These are phyloP conservation scores for Eilema depressum DNA, from an alignment of 2,888 invertebrate genomes.

Conservation along the genomic window DNA sequence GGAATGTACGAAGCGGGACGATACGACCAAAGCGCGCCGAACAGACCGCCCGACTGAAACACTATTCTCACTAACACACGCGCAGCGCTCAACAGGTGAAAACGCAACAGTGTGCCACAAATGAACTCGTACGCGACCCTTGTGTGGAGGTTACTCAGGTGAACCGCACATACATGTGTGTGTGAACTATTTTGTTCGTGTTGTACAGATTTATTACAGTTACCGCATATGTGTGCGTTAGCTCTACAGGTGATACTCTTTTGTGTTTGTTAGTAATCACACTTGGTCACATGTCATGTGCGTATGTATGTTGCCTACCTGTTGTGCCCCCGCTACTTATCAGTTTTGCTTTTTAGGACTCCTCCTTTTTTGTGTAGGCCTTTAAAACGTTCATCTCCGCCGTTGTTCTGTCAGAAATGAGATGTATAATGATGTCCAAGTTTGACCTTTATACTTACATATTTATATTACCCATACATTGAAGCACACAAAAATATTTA, in stretches of 20 bases:
- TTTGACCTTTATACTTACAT: background rate
- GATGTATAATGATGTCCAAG: background rate
- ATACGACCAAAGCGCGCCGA: conserved; percentile 82
- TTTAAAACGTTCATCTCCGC: conserved; percentile 62
- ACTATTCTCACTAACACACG: conserved; percentile 74
- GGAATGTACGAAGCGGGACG: conserved; percentile 52
- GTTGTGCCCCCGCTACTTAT: conserved; percentile 80
- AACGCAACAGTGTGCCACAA: conserved; percentile 80
- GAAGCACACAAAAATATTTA: conserved; percentile 37
- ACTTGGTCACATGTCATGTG: conserved; percentile 81
- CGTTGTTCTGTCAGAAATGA: conserved; percentile 54
- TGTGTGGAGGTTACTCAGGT: conserved; percentile 80
- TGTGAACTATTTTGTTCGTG: conserved; percentile 82
- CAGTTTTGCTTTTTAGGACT: conserved; percentile 79
- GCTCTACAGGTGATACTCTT: conserved; percentile 73
- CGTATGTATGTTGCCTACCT: conserved; percentile 78
- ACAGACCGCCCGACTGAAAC: conserved; percentile 82
- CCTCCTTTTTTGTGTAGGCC: conserved; percentile 67
- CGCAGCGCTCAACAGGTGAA: conserved; percentile 80
- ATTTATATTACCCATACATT: conserved; percentile 7
- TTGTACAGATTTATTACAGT: conserved; percentile 78
- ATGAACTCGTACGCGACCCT: conserved; percentile 76
- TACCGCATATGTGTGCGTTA: conserved; percentile 60
- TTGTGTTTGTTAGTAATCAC: conserved; percentile 66
- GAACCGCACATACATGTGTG: conserved; percentile 66